A percentile compares a stretch with the other conserved stretches of the same genome.
These are phyloP conservation scores for Tenualosa ilisha DNA, from an alignment of 2,797 vertebrate species.

Conservation along the genomic window DNA sequence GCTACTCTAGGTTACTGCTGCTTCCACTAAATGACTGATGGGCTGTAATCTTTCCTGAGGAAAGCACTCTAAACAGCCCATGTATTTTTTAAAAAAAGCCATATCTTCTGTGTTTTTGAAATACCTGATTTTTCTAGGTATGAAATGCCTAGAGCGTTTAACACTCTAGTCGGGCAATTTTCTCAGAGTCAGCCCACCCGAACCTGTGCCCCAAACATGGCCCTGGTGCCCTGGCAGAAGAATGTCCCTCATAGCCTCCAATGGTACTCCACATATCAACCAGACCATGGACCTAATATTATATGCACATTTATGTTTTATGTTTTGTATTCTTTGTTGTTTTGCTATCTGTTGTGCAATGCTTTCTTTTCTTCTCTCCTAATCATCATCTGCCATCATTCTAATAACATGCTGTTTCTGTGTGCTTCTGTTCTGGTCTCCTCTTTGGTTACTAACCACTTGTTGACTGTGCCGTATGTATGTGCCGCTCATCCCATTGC, in stretches of 20 bases:
- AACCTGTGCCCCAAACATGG: slow-evolving; percentile 37
- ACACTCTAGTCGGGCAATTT: slow-evolving; percentile 33
- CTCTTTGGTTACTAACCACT: slow-evolving; percentile 44
- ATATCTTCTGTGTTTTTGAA: slow-evolving; percentile 59
- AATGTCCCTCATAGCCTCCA: slow-evolving; percentile 47
- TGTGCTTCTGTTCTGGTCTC: slow-evolving; percentile 39
- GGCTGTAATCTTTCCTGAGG: slow-evolving; percentile 49
- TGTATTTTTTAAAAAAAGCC: slow-evolving; percentile 61
- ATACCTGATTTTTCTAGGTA: slow-evolving; percentile 58
- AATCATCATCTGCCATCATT: slow-evolving; percentile 39
- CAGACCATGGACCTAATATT: slow-evolving; percentile 33
- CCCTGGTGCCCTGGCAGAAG: slow-evolving; percentile 43
- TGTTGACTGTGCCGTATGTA: slow-evolving; percentile 36
- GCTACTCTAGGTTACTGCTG: slow-evolving; percentile 62
- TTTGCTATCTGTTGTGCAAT: slow-evolving; percentile 10
- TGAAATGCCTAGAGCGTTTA: slow-evolving; percentile 43
- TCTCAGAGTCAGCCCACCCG: slow-evolving; percentile 48
- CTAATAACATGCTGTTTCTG: slow-evolving; percentile 53
- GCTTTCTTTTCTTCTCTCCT: slow-evolving; percentile 42
- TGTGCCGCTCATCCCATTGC: slow-evolving; percentile 13
- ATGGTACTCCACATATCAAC: slow-evolving; percentile 35
- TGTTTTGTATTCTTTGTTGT: slow-evolving; percentile 18
- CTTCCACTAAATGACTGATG: slow-evolving; percentile 29
- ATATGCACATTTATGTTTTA: slow-evolving; percentile 58
- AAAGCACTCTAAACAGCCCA: slow-evolving; percentile 40